A percentile compares a stretch with the other conserved stretches of the same genome.
These are phyloP conservation scores for Gonocerus acuteangulatus DNA, from an alignment of 2,888 invertebrate species.

Conservation along the genomic window DNA sequence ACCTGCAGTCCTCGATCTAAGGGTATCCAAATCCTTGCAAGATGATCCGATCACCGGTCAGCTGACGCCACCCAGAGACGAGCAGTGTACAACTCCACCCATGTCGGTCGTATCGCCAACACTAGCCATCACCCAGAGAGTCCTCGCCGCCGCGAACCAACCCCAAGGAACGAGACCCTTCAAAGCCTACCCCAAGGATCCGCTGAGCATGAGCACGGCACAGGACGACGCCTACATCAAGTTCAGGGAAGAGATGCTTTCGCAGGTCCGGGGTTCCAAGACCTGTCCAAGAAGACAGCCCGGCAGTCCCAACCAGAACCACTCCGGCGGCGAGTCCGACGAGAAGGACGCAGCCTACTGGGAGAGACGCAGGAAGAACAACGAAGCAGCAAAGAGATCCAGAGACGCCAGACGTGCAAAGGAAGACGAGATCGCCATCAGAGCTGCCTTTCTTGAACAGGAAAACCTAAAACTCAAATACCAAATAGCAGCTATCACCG, in stretches of 20 bases:
- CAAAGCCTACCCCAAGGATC: constrained; percentile 65
- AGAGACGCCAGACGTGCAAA: constrained; percentile 81
- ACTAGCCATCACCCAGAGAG: constrained; percentile 29
- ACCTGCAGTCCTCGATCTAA: constrained; percentile 6
- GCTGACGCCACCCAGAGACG: constrained; percentile 12
- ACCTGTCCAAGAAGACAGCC: constrained; percentile 62
- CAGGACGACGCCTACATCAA: constrained; percentile 61
- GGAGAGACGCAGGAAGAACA: constrained; percentile 82
- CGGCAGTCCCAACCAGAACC: constrained; percentile 39
- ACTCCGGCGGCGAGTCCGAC: constrained; percentile 38
- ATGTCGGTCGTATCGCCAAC: constrained; percentile 23
- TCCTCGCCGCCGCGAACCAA: constrained; percentile 28
- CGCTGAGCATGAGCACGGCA: constrained; percentile 50
- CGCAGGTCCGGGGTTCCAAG: constrained; percentile 57
- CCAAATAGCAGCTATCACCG: constrained; percentile 57
- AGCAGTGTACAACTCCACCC: constrained; percentile 5
- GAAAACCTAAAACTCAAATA: constrained; percentile 72
- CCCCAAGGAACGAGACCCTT: constrained; percentile 50
- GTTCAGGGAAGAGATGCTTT: constrained; percentile 61
- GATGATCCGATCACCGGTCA: background rate
- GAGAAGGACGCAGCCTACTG: constrained; percentile 73
- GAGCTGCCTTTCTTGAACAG: constrained; percentile 78
- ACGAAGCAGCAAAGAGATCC: constrained; percentile 86
- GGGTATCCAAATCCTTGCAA: background rate
- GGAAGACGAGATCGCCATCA: constrained; percentile 84